Evolutionary conservation across 2,888 invertebrate genomes (phyloP).

Genomic region (Helleia helle): DNA sequence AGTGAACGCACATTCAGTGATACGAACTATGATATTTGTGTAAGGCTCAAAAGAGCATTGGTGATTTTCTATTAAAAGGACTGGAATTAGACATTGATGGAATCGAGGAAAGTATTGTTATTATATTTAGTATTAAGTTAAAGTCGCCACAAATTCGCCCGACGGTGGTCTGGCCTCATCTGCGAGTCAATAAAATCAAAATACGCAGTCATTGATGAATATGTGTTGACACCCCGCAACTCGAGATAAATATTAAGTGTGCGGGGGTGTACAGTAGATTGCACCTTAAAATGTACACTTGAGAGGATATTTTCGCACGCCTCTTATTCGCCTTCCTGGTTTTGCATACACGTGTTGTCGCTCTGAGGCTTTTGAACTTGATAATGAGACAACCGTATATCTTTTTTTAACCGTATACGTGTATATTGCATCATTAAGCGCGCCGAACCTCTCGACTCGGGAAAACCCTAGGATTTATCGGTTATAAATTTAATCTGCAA

Average conservation of each 20-base stretch:
- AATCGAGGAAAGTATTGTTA: constrained; percentile 69
- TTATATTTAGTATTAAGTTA: constrained; percentile 14
- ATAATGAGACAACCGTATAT: constrained; percentile 65
- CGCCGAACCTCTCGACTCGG: too few relatives aligned
- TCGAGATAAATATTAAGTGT: constrained; percentile 54
- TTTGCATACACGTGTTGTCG: constrained; percentile 71
- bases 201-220: constrained; percentile 60
- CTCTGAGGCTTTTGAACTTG: constrained; percentile 70
- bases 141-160: not conserved
- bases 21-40: constrained; percentile 67
- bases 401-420: constrained; percentile 41
- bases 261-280: constrained; percentile 38
- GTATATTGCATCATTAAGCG: constrained; percentile 48
- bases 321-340: constrained; percentile 35
- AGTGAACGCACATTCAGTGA: constrained; percentile 58
- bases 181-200: constrained; percentile 38
- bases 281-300: constrained; percentile 47
- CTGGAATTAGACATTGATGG: constrained; percentile 59
- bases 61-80: constrained; percentile 61
- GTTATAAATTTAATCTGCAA: too few relatives aligned
- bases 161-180: constrained; percentile 31
- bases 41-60: constrained; percentile 48
- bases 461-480: too few relatives aligned
- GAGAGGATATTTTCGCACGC: constrained; percentile 55
- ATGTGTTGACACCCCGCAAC: constrained; percentile 52